A percentile compares a stretch with the other conserved stretches of the same genome.
phyloP scores from a whole-genome alignment of 2,113 vertebrate genomes.

The Gopherus evgoodei region DNA sequence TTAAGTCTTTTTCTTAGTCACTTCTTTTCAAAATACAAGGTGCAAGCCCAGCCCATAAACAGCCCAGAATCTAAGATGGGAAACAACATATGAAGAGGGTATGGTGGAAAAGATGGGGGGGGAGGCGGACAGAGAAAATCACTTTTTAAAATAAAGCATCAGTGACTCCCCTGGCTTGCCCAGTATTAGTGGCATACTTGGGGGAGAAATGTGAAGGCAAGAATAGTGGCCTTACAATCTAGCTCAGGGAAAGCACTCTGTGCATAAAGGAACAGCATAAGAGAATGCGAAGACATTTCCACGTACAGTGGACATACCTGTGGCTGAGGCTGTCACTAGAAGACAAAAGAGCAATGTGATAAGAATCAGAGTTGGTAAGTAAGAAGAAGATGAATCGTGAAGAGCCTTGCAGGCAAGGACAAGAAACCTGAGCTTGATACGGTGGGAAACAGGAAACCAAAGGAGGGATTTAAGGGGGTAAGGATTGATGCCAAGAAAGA shows the following conservation, averaged over 20 bases:
- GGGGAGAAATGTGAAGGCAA: background rate
- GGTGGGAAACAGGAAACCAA: background rate
- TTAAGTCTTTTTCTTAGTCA: background rate
- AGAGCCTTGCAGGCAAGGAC: background rate
- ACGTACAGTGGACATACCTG: background rate
- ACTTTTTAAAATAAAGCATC: too few relatives aligned
- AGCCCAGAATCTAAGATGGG: background rate
- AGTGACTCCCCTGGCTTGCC: too few relatives aligned
- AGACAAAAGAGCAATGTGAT: background rate
- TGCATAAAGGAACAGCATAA: background rate
- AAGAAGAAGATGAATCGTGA: background rate
- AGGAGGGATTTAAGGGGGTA: background rate
- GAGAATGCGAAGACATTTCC: background rate
- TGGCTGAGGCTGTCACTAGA: background rate
- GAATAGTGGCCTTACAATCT: background rate
- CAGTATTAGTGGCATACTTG: background rate
- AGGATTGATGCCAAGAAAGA: background rate
- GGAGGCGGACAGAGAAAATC: background rate
- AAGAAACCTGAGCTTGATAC: background rate
- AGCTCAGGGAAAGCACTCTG: rapidly evolving
- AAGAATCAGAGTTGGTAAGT: background rate
- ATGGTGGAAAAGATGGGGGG: background rate
- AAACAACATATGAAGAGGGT: background rate
- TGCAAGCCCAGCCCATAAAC: background rate
- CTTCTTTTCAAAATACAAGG: background rate